phyloP scores from a whole-genome alignment of 1,140 invertebrate species.

The Drosophila repleta region DNA sequence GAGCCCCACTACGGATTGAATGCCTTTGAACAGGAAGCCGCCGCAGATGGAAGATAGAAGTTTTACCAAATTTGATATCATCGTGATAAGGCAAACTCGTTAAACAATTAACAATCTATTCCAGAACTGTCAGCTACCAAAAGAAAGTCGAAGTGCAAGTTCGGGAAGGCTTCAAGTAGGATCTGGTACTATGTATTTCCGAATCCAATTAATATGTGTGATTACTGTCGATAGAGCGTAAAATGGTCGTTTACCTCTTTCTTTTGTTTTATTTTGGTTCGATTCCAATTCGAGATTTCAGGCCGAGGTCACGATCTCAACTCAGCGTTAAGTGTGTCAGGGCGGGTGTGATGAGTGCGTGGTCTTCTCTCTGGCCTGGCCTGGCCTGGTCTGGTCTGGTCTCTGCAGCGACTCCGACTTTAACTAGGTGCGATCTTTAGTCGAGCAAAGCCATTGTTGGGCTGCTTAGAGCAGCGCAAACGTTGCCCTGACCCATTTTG shows the following conservation, averaged over 20 bases:
- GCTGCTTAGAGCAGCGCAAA: conserved; percentile 12
- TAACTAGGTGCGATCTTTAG: conserved; percentile 8
- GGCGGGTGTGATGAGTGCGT: conserved; percentile 69
- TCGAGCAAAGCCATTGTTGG: conserved; percentile 37
- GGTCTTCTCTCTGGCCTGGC: conserved; percentile 23
- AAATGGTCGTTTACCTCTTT: conserved; percentile 8
- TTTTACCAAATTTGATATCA: not conserved
- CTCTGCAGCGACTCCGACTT: not conserved
- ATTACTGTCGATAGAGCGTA: not conserved
- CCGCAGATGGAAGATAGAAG: not conserved
- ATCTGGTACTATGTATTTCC: not conserved
- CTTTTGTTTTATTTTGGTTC: conserved; percentile 42
- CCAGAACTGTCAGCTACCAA: not conserved
- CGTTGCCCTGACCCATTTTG: conserved; percentile 64
- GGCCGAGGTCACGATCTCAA: conserved; percentile 62
- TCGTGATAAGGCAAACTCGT: conserved; percentile 1
- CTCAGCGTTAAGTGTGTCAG: conserved; percentile 61
- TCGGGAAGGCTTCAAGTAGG: too few species aligned
- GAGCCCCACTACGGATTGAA: not conserved
- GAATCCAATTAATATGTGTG: not conserved
- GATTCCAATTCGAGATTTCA: conserved; percentile 31
- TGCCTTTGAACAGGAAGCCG: conserved; percentile 5
- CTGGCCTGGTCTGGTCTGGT: conserved; percentile 12
- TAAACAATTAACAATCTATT: not conserved
- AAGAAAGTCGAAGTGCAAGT: too few species aligned